These are phyloP conservation scores for Alviniconcha marisindica DNA, from an alignment of 1,140 invertebrate genomes.

Conservation along the genomic window DNA sequence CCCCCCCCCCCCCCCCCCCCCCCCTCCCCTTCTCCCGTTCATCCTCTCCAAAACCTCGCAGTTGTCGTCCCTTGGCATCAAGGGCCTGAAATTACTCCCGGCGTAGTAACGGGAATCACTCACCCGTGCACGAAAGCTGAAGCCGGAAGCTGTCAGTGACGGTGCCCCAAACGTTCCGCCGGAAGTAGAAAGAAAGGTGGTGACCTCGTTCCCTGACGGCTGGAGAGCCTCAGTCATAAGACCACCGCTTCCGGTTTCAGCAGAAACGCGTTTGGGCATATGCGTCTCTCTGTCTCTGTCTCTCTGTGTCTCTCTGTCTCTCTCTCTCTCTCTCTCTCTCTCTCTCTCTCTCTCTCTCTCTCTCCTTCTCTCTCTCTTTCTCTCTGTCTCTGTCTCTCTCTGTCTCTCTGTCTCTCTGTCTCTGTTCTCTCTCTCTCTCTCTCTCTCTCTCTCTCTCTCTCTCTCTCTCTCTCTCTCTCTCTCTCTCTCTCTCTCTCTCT, in stretches of 20 bases:
- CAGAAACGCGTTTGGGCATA: not conserved
- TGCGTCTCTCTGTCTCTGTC: not conserved
- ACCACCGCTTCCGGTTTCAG: not conserved
- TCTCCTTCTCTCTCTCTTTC: not conserved
- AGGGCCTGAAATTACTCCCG: no score
- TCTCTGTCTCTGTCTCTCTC: no score
- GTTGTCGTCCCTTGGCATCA: no score
- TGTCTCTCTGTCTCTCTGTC: no score
- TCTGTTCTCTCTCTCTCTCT: not conserved
- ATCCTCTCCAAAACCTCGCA: no score
- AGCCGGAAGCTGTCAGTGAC: no score
- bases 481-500: slow-evolving; percentile 13
- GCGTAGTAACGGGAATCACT: no score
- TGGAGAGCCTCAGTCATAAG: no score
- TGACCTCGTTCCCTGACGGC: no score
- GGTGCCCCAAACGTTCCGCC: no score
- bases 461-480: not conserved
- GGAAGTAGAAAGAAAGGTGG: no score
- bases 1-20: not conserved
- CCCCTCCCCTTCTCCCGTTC: not conserved
- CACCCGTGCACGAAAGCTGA: no score
- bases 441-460: not conserved
- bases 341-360: not conserved
- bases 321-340: not conserved
- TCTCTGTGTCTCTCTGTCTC: not conserved